These are phyloP conservation scores for Protophormia terraenovae DNA, from an alignment of 2,888 invertebrate genomes.

Conservation along the genomic window DNA sequence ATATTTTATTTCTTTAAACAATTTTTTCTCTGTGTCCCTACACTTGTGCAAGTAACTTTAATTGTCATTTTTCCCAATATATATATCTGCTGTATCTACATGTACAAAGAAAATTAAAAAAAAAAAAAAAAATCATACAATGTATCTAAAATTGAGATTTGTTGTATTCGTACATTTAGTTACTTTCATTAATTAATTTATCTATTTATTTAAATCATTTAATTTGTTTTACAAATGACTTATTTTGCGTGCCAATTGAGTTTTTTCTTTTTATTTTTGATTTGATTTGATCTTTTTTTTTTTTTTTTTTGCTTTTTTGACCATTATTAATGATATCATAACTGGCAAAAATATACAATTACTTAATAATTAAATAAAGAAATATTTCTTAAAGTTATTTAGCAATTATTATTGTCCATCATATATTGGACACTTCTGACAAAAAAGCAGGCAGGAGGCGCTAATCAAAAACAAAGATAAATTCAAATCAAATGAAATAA, in stretches of 20 bases:
- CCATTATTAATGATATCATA: slow-evolving; percentile 49
- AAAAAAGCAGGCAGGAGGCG: slow-evolving; percentile 29
- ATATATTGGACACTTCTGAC: slow-evolving; percentile 34
- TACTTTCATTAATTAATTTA: slow-evolving; percentile 39
- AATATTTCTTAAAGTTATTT: not conserved
- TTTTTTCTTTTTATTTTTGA: not conserved
- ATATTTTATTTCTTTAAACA: not conserved
- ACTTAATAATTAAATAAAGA: slow-evolving; percentile 45
- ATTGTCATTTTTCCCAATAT: not conserved
- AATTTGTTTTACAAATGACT: slow-evolving; percentile 45
- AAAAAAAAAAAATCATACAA: not conserved
- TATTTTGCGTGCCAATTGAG: slow-evolving; percentile 49
- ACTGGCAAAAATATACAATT: slow-evolving; percentile 31
- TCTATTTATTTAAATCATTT: slow-evolving; percentile 53
- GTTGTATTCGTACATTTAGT: not conserved
- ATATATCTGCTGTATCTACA: not conserved
- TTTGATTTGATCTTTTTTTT: not conserved
- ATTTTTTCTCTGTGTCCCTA: not conserved
- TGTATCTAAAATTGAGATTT: not conserved
- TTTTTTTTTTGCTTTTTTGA: slow-evolving; percentile 4
- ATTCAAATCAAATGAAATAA: not conserved
- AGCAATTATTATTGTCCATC: not conserved
- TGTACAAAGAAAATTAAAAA: not conserved
- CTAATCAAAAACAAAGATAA: slow-evolving; percentile 43
- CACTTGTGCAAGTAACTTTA: not conserved